Base-by-base conservation (phyloP, 2,113 vertebrate genomes). In the Papio anubis region DNA sequence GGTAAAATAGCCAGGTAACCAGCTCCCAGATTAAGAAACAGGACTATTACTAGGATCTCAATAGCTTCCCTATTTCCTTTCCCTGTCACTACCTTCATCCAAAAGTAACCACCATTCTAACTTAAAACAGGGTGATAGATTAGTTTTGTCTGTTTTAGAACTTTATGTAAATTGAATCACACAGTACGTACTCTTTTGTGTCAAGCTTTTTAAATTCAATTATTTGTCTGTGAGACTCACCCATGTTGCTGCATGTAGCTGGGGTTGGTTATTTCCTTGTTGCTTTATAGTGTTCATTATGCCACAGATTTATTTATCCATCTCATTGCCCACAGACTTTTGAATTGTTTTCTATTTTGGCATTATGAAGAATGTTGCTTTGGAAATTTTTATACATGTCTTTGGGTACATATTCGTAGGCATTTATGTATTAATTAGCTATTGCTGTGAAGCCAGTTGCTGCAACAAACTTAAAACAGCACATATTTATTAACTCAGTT, bases 291-390 rank as follows among this genome's bases (percentile, higher is more conserved):
- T 8, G 8, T 43, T 81, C 38, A 66, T n/a, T 73, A 87, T n/a
- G 27, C 5, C 3, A 17, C 13, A 38, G 38, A 55, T 92, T 21
- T 32, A 55, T 73, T 85, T 76, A 55, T 50, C 48, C 30, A 45
- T 70, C 89, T 61, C 45, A 80, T 13, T 86, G 10, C n/a, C 61
- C 57, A 25, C 8, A 12, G 23, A 64, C 35, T 81, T 96, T 72
- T 75, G 43, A 90, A 50, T 43, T 59, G 16, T 89, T 92, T 64
- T 52, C 48, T 88, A 40, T 92, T 95, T 90, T 43, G 38, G 21
- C 38, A 87, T 86, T 78, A 82, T 70, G n/a, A 75, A 95, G 38
- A 84, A 90, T 40, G 50, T 83, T 43, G n/a, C 94, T n/a, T 30
- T 57, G 23, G 84, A 89, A 95, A 96, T 83, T 83, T 18, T 83